Conservation (phyloP, 2,113 vertebrate species). For the Hippocampus barbouri region DNA sequence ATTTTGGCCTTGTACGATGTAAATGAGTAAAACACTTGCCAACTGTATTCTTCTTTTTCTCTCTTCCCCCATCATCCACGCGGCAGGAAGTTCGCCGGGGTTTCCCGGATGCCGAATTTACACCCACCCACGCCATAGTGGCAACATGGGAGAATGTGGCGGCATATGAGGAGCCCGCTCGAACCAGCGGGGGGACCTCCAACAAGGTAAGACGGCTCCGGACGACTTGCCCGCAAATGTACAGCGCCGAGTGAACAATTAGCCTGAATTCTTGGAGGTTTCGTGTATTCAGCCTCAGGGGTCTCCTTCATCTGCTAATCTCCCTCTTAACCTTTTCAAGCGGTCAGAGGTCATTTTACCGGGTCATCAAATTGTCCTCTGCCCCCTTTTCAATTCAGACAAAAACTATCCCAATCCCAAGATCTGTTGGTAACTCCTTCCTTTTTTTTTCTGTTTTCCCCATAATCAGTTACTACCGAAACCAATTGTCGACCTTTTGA, state of each 20-base stretch:
- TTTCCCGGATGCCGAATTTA: constrained; percentile 77
- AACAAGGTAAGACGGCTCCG: constrained; percentile 69
- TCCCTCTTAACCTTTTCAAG: constrained; percentile 54
- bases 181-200: constrained; percentile 52
- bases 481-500: not conserved
- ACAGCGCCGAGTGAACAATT: not conserved
- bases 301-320: constrained; percentile 47
- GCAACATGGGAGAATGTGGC: constrained; percentile 91
- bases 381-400: constrained; percentile 32
- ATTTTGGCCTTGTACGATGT: not conserved
- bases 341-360: constrained; percentile 58
- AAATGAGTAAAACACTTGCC: not conserved
- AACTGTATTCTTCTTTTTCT: not conserved
- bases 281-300: constrained; percentile 36
- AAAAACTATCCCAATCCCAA: constrained; percentile 7
- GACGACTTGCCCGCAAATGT: not conserved
- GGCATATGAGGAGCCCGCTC: constrained; percentile 77
- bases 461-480: not conserved
- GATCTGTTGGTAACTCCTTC: constrained; percentile 18
- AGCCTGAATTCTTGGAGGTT: constrained; percentile 47
- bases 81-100: constrained; percentile 74
- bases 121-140: constrained; percentile 78
- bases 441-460: constrained; percentile 6
- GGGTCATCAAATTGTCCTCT: constrained; percentile 52
- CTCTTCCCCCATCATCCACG: not conserved